Evolutionary conservation across 2,113 vertebrate genomes (phyloP).

Genomic region (Tenebrosternarchus preto): DNA sequence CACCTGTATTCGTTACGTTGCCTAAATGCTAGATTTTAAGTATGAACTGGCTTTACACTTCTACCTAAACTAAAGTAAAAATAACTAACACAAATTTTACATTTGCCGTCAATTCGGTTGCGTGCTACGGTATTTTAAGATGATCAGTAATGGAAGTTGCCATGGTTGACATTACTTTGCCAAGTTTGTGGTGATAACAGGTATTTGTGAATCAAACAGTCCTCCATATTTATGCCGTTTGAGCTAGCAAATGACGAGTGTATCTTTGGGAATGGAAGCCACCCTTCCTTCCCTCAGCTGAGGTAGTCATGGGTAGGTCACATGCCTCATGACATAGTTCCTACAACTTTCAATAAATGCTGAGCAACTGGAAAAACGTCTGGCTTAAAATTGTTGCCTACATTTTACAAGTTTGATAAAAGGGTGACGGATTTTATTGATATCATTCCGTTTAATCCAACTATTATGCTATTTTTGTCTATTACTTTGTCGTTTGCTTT

Average conservation of each 20-base stretch:
- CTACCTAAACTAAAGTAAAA: background rate
- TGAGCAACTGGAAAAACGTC: slow-evolving; percentile 50
- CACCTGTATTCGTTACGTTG: no score
- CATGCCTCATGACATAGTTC: slow-evolving; percentile 76
- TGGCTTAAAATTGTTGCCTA: background rate
- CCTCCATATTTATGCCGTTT: background rate
- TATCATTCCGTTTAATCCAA: background rate
- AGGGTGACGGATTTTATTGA: background rate
- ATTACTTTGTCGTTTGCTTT: background rate
- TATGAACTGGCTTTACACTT: background rate
- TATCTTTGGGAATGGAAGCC: slow-evolving; percentile 36
- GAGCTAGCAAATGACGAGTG: slow-evolving; percentile 33
- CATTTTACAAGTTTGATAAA: slow-evolving; percentile 16
- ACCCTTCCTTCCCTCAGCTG: slow-evolving; percentile 63
- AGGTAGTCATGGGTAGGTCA: slow-evolving; percentile 90
- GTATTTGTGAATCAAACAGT: slow-evolving; percentile 15
- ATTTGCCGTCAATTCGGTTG: no score
- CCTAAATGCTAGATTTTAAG: background rate
- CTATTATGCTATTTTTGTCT: background rate
- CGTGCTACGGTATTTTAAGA: background rate
- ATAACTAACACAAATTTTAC: no score
- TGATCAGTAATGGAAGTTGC: background rate
- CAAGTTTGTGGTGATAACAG: background rate
- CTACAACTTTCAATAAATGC: slow-evolving; percentile 71
- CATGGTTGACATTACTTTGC: background rate